Evolutionary conservation across 2,888 invertebrate genomes (phyloP).

Genomic region (Mythimna ferrago): DNA sequence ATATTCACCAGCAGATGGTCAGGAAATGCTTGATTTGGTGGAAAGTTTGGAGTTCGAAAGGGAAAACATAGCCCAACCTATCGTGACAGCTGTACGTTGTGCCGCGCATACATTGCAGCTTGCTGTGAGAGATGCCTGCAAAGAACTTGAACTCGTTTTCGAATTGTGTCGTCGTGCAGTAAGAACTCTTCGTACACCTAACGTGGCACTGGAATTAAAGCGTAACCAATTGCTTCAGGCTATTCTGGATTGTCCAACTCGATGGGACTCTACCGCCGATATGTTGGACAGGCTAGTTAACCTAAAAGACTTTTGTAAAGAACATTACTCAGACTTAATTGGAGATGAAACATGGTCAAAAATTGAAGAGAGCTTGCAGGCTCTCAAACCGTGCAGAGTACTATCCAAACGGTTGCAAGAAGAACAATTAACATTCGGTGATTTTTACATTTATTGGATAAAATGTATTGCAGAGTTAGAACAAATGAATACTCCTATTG

Average conservation of each 20-base stretch:
- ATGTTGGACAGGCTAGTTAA: slow-evolving; percentile 12
- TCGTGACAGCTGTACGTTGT: slow-evolving; percentile 1
- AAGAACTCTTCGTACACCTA: slow-evolving; percentile 17
- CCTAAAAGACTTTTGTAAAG: slow-evolving; percentile 12
- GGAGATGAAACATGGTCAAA: background rate
- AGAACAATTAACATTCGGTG: background rate
- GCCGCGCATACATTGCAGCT: slow-evolving; percentile 4
- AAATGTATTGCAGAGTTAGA: slow-evolving; percentile 10
- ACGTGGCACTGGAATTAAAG: slow-evolving; percentile 14
- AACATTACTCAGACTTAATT: slow-evolving; percentile 15
- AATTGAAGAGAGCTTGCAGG: slow-evolving; percentile 8
- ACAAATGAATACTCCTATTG: background rate
- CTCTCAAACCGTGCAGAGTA: slow-evolving; percentile 11
- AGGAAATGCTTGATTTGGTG: background rate
- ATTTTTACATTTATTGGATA: slow-evolving; percentile 7
- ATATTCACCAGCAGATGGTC: too few relatives aligned
- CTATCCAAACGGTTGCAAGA: slow-evolving; percentile 14
- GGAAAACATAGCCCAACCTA: slow-evolving; percentile 6
- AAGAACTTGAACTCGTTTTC: slow-evolving; percentile 7
- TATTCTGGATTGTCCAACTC: slow-evolving; percentile 5
- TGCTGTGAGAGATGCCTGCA: slow-evolving; percentile 9
- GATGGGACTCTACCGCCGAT: slow-evolving; percentile 18
- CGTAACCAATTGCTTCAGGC: slow-evolving; percentile 7
- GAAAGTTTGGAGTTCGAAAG: slow-evolving; percentile 6
- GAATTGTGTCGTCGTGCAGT: slow-evolving; percentile 13